These are phyloP conservation scores for Yponomeuta malinellus DNA, from an alignment of 2,888 invertebrate genomes.

Conservation along the genomic window DNA sequence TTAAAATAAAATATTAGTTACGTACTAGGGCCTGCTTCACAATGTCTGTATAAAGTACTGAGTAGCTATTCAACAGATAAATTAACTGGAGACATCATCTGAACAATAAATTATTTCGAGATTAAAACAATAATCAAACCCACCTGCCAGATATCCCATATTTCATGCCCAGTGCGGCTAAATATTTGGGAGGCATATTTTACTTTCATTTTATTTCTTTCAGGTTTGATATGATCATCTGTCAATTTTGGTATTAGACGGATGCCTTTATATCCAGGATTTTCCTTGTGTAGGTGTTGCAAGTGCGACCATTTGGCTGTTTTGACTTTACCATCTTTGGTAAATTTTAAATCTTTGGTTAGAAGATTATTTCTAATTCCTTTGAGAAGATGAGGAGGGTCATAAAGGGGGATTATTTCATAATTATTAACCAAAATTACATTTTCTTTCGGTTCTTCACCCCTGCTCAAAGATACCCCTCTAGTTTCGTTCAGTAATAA, in stretches of 20 bases:
- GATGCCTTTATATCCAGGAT: conserved; percentile 16
- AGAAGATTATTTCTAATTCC: conserved; percentile 23
- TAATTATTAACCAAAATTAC: conserved; percentile 13
- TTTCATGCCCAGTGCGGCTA: conserved; percentile 16
- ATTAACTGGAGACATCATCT: too few species aligned
- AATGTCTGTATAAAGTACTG: too few species aligned
- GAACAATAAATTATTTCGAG: too few species aligned
- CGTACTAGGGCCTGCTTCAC: too few species aligned
- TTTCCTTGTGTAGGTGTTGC: conserved; percentile 12
- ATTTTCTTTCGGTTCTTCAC: conserved; percentile 8
- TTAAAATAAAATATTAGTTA: not conserved
- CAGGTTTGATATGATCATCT: conserved; percentile 16
- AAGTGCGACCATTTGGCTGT: conserved; percentile 19
- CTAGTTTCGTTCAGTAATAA: conserved; percentile 25
- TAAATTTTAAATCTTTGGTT: conserved; percentile 15
- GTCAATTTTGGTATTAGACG: conserved; percentile 20
- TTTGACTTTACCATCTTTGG: not conserved
- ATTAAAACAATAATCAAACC: not conserved
- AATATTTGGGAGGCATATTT: conserved; percentile 20
- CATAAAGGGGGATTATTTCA: conserved; percentile 16
- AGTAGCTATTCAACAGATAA: too few species aligned
- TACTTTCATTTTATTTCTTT: conserved; percentile 22
- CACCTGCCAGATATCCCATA: conserved; percentile 14
- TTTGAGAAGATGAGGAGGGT: conserved; percentile 21
- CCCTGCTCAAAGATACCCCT: conserved; percentile 17